phyloP scores from a whole-genome alignment of 2,797 vertebrate genomes.

The Gymnocypris eckloni region DNA sequence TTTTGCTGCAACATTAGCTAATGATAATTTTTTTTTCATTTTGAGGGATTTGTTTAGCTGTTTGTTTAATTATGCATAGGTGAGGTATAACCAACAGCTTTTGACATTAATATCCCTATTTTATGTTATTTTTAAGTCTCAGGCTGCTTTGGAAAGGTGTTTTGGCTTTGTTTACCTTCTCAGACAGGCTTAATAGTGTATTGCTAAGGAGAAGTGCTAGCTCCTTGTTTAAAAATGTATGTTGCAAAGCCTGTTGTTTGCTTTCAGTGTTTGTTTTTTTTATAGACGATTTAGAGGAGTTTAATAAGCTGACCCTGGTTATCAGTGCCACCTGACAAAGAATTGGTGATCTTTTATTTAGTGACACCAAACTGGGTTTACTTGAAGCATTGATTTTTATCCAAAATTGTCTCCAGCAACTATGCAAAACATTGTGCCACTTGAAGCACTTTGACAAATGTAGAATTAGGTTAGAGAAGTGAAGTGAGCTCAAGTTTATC shows the following conservation, averaged over 20 bases:
- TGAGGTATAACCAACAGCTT: not conserved
- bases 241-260: not conserved
- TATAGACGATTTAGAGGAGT: not conserved
- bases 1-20: not conserved
- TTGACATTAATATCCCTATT: not conserved
- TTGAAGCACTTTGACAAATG: not conserved
- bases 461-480: slow-evolving; percentile 6
- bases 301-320: not conserved
- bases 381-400: not conserved
- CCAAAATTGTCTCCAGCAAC: not conserved
- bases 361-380: not conserved
- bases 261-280: not conserved
- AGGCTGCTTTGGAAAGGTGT: not conserved
- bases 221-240: not conserved
- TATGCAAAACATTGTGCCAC: too few species aligned
- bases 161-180: slow-evolving; percentile 9
- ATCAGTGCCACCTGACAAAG: not conserved
- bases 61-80: not conserved
- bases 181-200: not conserved
- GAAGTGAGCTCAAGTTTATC: slow-evolving; percentile 5
- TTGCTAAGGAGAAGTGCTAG: not conserved
- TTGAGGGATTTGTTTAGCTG: not conserved
- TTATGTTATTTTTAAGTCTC: not conserved
- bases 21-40: not conserved
- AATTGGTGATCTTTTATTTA: not conserved